Conservation (phyloP, 2,888 invertebrate species). For the Sphaerophoria rueppellii region DNA sequence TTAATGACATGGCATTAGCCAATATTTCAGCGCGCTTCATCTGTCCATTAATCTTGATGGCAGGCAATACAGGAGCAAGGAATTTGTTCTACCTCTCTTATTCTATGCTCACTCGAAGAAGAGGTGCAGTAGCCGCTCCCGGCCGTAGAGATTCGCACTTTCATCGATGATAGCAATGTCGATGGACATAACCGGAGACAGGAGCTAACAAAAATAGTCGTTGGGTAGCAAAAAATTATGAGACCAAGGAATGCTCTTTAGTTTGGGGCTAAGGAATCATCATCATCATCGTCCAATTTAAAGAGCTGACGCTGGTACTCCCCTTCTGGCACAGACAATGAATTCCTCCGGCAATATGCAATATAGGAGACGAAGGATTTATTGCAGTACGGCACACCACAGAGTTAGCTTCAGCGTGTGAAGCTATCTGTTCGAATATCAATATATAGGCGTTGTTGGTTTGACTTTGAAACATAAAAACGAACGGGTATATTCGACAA, state of each 20-base stretch:
- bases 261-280: constrained; percentile 47
- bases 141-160: constrained; percentile 51
- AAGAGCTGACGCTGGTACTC: constrained; percentile 23
- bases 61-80: constrained; percentile 36
- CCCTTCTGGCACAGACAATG: constrained; percentile 42
- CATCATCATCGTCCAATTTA: constrained; percentile 62
- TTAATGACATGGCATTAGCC: constrained; percentile 74
- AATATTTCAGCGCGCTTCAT: constrained; percentile 73
- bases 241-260: constrained; percentile 51
- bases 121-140: constrained; percentile 40
- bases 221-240: constrained; percentile 44
- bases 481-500: constrained; percentile 4
- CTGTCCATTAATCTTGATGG: constrained; percentile 70
- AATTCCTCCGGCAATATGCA: constrained; percentile 43
- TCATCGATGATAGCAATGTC: constrained; percentile 1
- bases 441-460: constrained; percentile 42
- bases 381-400: constrained; percentile 47
- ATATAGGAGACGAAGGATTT: constrained; percentile 53
- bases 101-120: no score
- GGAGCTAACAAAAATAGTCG: constrained; percentile 44
- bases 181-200: neutral
- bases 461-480: constrained; percentile 7
- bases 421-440: constrained; percentile 19
- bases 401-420: constrained; percentile 47
- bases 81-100: constrained; percentile 5